Evolutionary conservation across 2,888 invertebrate genomes (phyloP).

Genomic region (Plebejus anna): DNA sequence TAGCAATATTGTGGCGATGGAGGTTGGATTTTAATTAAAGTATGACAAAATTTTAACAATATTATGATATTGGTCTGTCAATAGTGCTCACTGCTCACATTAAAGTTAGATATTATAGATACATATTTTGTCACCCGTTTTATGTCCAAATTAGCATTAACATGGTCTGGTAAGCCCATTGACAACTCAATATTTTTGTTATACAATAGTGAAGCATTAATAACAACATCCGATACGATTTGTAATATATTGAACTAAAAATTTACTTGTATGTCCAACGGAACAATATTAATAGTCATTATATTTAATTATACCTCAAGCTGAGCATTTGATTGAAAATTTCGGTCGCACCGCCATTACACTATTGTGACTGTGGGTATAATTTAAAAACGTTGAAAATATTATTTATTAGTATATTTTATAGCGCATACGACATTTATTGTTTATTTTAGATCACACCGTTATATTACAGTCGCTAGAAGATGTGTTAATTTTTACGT

Average conservation of each 20-base stretch:
- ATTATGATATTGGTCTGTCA: no score
- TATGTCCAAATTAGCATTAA: not conserved
- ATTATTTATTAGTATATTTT: slow-evolving; percentile 33
- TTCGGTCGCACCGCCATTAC: slow-evolving; percentile 32
- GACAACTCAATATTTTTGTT: slow-evolving; percentile 1
- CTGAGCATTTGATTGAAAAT: slow-evolving; percentile 68
- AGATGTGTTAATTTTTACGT: not conserved
- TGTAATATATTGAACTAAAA: slow-evolving; percentile 19
- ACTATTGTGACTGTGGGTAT: slow-evolving; percentile 21
- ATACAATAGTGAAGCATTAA: slow-evolving; percentile 3
- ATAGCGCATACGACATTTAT: slow-evolving; percentile 1
- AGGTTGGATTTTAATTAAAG: not conserved
- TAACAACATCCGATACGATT: not conserved
- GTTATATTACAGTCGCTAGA: slow-evolving; percentile 24
- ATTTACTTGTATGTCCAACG: slow-evolving; percentile 38
- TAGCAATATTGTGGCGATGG: not conserved
- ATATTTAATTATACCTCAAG: slow-evolving; percentile 62
- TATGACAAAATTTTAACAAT: no score
- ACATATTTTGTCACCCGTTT: not conserved
- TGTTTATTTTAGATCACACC: slow-evolving; percentile 15
- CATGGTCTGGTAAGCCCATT: not conserved
- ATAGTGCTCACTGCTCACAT: no score
- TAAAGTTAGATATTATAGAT: no score
- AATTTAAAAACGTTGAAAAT: slow-evolving; percentile 27
- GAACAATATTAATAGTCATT: slow-evolving; percentile 53